A percentile compares a stretch with the other conserved stretches of the same genome.
phyloP scores from a whole-genome alignment of 1,140 invertebrate species.

The Caenorhabditis inopinata region DNA sequence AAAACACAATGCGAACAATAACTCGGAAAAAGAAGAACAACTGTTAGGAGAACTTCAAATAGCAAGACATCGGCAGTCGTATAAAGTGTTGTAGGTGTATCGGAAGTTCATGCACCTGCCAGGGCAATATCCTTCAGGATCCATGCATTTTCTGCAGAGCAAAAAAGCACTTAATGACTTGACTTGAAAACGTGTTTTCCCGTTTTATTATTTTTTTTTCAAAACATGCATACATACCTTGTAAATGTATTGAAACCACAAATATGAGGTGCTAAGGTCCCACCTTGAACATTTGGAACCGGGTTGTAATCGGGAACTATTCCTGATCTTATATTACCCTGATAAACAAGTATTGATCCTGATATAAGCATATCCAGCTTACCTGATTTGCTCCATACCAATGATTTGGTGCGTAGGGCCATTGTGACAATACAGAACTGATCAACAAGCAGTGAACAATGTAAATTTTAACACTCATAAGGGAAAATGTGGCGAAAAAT shows the following conservation, averaged over 20 bases:
- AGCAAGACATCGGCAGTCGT: conserved; percentile 49
- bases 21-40: neutral
- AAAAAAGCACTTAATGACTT: neutral
- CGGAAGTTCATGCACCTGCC: conserved; percentile 52
- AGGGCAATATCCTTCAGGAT: conserved; percentile 48
- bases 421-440: neutral
- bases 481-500: neutral
- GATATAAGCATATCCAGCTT: neutral
- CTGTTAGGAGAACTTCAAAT: conserved; percentile 3
- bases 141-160: conserved; percentile 49
- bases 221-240: neutral
- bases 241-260: conserved; percentile 50
- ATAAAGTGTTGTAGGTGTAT: conserved; percentile 50
- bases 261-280: conserved; percentile 49
- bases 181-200: neutral
- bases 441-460: neutral
- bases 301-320: conserved; percentile 47
- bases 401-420: conserved; percentile 47
- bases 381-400: conserved; percentile 52
- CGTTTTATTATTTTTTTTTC: neutral
- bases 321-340: conserved; percentile 48
- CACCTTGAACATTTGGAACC: conserved; percentile 32
- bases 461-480: conserved; percentile 25
- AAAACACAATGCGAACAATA: neutral
- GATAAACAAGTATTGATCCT: neutral